Evolutionary conservation across 2,888 invertebrate genomes (phyloP), one percentile per base, ranked within the genome.

Genomic region (Cosmorhoe ocellata): DNA sequence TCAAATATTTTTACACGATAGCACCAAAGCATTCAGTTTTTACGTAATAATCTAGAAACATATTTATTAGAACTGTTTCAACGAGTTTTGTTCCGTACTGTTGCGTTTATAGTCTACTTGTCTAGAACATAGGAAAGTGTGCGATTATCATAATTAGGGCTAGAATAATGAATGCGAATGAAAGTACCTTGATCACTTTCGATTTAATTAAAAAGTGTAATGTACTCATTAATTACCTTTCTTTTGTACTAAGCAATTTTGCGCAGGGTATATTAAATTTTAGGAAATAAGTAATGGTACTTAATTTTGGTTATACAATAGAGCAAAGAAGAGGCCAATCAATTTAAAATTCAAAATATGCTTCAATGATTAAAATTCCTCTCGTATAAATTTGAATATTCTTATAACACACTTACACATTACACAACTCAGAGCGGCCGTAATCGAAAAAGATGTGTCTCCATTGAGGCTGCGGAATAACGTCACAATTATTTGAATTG

Each of bases 401-500:
- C 4, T 18, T 30, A 18, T 18, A 18, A 18, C 33, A 28, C 27
- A 14, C 18, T 32, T 52, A 34, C 38, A 31, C 36, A 59, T 32
- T 52, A 34, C 38, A 31, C 36, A 59, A 48, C 47, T 34, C 30
- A 37, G 13, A 41, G 28, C 13, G 31, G 11, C 37, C 12, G 41
- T 26, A 41, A 56, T 56, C 36, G 49, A 39, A 46, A 47, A 58
- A 52, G 46, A 59, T 48, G 39, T 47, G 39, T 47, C 38, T 52
- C 52, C 44, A 44, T 54, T 38, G 27, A 42, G 18, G 40, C 32
- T 22, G 22, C 12, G 38, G 30, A 41, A 50, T 57, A 56, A 57
- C 51, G 47, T 40, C 49, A 37, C 59, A 59, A 58, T 59, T 58
- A 59, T 59, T 55, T 52, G 52, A 59, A 59, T 56, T 54, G 58